Percentiles rank a stretch among this genome's conserved stretches.
phyloP scores from a whole-genome alignment of 1,140 invertebrate genomes.

The Glossosoma conforme region DNA sequence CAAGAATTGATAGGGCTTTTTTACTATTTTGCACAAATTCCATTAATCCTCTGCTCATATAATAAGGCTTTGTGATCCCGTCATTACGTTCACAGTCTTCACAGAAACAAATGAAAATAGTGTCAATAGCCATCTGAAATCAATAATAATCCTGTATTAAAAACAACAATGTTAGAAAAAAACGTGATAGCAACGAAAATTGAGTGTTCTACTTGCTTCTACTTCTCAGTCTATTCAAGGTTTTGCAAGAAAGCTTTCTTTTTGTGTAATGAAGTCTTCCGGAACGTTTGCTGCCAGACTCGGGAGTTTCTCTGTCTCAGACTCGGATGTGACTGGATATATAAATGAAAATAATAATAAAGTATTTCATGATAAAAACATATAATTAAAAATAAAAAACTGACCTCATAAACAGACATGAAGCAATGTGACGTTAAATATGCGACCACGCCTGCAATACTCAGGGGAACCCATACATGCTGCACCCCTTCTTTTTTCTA shows the following conservation, averaged over 20 bases:
- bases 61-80: conserved; percentile 66
- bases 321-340: too few species aligned
- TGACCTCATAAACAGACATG: conserved; percentile 74
- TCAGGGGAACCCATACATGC: conserved; percentile 64
- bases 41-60: conserved; percentile 71
- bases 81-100: conserved; percentile 73
- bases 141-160: conserved; percentile 10
- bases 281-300: too few species aligned
- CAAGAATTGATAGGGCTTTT: conserved; percentile 44
- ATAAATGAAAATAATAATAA: too few species aligned
- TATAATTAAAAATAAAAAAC: conserved; percentile 15
- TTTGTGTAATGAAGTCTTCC: too few species aligned
- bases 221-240: too few species aligned
- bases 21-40: conserved; percentile 64
- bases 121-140: conserved; percentile 76
- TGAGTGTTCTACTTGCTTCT: too few species aligned
- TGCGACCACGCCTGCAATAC: conserved; percentile 61
- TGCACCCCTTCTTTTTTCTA: conserved; percentile 56
- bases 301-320: too few species aligned
- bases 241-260: too few species aligned
- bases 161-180: background rate
- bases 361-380: too few species aligned
- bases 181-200: background rate
- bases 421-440: conserved; percentile 72
- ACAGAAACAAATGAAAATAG: conserved; percentile 80